Evolutionary conservation across 2,797 vertebrate genomes (phyloP).

Genomic region (Ataeniobius toweri): DNA sequence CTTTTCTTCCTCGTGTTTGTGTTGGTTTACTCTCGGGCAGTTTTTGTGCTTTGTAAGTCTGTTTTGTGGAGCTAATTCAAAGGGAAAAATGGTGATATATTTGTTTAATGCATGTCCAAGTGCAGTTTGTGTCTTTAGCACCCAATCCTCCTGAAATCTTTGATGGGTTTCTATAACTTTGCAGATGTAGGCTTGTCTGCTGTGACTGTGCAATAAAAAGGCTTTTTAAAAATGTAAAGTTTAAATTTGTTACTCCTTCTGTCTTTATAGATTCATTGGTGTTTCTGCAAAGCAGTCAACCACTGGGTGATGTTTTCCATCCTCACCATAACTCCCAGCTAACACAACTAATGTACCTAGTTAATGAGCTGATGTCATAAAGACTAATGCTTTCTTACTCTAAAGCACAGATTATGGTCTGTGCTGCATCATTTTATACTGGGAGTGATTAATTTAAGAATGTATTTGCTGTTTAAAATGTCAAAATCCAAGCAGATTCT

Average conservation of each 20-base stretch:
- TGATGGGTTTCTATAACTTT: conserved; percentile 6
- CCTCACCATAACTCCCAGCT: conserved; percentile 63
- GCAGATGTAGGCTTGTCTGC: conserved; percentile 4
- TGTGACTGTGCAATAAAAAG: background rate
- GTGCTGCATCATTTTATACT: background rate
- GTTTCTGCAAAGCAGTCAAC: conserved; percentile 52
- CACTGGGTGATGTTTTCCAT: conserved; percentile 64
- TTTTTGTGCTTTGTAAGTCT: background rate
- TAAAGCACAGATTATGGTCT: background rate
- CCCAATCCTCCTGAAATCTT: conserved; percentile 57
- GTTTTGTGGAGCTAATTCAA: too few relatives aligned
- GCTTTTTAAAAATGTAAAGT: conserved; percentile 10
- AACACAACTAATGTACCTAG: conserved; percentile 64
- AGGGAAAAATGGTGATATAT: conserved; percentile 16
- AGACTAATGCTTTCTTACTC: background rate
- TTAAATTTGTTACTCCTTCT: conserved; percentile 28
- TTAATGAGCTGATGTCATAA: conserved; percentile 57
- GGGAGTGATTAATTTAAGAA: background rate
- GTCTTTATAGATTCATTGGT: conserved; percentile 30
- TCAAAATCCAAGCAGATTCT: too few relatives aligned
- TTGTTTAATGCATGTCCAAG: conserved; percentile 14
- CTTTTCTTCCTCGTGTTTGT: background rate
- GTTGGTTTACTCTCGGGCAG: background rate
- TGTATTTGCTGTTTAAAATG: background rate
- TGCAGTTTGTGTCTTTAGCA: conserved; percentile 61